Evolutionary conservation across 2,888 invertebrate species (phyloP).

Genomic region (Gymnoscelis rufifasciata): DNA sequence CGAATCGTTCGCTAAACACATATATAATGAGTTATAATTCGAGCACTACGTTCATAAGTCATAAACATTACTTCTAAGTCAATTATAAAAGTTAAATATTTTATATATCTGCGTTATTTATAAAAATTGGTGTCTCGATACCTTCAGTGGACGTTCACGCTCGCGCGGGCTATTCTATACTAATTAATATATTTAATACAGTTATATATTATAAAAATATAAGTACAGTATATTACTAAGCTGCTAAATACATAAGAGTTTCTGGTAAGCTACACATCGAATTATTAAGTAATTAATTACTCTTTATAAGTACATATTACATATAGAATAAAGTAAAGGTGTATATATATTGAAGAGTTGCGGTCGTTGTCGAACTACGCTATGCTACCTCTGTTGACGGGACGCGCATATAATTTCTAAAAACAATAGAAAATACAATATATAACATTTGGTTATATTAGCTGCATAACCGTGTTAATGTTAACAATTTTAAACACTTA

Average conservation of each 20-base stretch:
- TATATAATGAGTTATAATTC: conserved; percentile 18
- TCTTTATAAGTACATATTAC: background rate
- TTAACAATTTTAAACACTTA: conserved; percentile 24
- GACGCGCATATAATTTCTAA: conserved; percentile 44
- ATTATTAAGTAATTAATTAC: background rate
- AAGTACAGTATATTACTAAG: conserved; percentile 24
- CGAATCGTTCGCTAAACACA: conserved; percentile 23
- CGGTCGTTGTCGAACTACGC: conserved; percentile 19
- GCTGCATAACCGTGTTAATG: conserved; percentile 21
- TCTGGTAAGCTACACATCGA: background rate
- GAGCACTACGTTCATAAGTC: conserved; percentile 19
- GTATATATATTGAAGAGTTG: background rate
- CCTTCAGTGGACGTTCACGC: conserved; percentile 74
- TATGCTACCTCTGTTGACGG: conserved; percentile 43
- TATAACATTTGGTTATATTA: conserved; percentile 25
- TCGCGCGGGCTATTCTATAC: conserved; percentile 53
- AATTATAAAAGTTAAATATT: background rate
- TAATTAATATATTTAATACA: conserved; percentile 10
- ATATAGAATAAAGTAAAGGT: background rate
- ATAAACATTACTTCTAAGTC: conserved; percentile 9
- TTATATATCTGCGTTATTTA: conserved; percentile 41
- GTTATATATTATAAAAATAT: conserved; percentile 10
- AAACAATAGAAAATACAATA: conserved; percentile 34
- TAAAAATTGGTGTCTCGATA: conserved; percentile 69
- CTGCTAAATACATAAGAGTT: conserved; percentile 36